A percentile compares a stretch with the other conserved stretches of the same genome.
phyloP scores from a whole-genome alignment of 1,140 invertebrate species.

The Anastatus disparis region DNA sequence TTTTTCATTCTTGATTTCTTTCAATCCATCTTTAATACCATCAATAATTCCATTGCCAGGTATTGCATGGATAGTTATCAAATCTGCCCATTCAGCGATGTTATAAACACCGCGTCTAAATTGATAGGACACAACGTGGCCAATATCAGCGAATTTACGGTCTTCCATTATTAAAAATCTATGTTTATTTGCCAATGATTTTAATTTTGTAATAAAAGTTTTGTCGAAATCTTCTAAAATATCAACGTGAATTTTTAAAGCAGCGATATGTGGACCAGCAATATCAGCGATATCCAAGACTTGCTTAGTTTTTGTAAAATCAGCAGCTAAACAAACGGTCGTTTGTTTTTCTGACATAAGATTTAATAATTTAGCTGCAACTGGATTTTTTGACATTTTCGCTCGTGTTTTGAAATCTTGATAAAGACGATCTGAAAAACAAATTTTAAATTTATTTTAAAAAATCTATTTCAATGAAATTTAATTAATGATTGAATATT shows the following conservation, averaged over 20 bases:
- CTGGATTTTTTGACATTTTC: conserved; percentile 69
- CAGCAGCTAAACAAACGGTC: conserved; percentile 89
- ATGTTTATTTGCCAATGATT: conserved; percentile 76
- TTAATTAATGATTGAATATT: too few relatives aligned
- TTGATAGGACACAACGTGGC: conserved; percentile 88
- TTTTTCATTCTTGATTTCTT: conserved; percentile 55
- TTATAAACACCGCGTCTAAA: conserved; percentile 80
- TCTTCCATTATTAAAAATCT: conserved; percentile 97
- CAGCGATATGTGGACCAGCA: conserved; percentile 85
- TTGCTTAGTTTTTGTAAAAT: conserved; percentile 75
- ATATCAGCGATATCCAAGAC: conserved; percentile 81
- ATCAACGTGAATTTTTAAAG: conserved; percentile 92
- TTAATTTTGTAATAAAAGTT: conserved; percentile 73
- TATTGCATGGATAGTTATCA: conserved; percentile 89
- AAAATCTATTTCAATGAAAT: too few relatives aligned
- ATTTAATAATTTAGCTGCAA: conserved; percentile 78
- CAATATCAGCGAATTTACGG: conserved; percentile 97
- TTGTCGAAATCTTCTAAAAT: conserved; percentile 84
- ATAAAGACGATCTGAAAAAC: too few relatives aligned
- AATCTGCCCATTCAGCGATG: conserved; percentile 88
- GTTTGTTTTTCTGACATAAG: conserved; percentile 86
- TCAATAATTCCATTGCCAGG: conserved; percentile 84
- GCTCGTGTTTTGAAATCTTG: conserved; percentile 71
- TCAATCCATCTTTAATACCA: conserved; percentile 72
- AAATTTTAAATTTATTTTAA: too few relatives aligned